A percentile compares a stretch with the other conserved stretches of the same genome.
Evolutionary conservation across 37 sponge, comb jelly and placozoan genomes (phyloP).

Genomic region (Petrosia ficiformis): DNA sequence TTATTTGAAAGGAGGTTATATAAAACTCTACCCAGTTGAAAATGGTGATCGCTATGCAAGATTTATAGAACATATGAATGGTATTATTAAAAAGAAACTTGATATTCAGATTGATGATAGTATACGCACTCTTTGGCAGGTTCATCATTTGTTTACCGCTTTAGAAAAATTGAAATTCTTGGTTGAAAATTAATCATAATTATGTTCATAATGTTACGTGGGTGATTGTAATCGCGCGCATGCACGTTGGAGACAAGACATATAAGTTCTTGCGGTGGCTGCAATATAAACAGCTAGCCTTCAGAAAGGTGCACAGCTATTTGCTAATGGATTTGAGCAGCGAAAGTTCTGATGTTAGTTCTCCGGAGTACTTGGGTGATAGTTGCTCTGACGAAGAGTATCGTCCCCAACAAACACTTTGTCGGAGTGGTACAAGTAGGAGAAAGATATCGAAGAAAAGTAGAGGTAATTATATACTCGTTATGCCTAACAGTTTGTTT

Average conservation of each 20-base stretch:
- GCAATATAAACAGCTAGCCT: too few species aligned
- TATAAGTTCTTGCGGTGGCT: too few species aligned
- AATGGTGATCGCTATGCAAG: constrained; percentile 43
- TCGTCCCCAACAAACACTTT: neutral
- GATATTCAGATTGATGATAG: neutral
- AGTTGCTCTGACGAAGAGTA: neutral
- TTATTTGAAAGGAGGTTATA: constrained; percentile 52
- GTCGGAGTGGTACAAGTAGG: neutral
- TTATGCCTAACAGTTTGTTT: too few species aligned
- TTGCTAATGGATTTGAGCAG: neutral
- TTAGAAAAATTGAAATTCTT: constrained; percentile 35
- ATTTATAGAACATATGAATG: constrained; percentile 43
- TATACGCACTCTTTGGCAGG: constrained; percentile 41
- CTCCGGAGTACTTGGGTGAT: neutral
- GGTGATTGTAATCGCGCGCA: too few species aligned
- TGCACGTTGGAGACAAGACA: too few species aligned
- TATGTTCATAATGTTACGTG: too few species aligned
- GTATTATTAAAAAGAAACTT: constrained; percentile 15
- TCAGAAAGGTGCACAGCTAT: too few species aligned
- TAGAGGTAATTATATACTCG: neutral
- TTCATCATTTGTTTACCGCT: constrained; percentile 55
- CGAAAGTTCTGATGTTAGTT: neutral
- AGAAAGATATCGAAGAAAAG: neutral
- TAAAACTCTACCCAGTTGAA: constrained; percentile 59
- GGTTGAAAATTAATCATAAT: too few species aligned